Conservation (phyloP, 2,888 invertebrate genomes). For the Pelosia muscerda region DNA sequence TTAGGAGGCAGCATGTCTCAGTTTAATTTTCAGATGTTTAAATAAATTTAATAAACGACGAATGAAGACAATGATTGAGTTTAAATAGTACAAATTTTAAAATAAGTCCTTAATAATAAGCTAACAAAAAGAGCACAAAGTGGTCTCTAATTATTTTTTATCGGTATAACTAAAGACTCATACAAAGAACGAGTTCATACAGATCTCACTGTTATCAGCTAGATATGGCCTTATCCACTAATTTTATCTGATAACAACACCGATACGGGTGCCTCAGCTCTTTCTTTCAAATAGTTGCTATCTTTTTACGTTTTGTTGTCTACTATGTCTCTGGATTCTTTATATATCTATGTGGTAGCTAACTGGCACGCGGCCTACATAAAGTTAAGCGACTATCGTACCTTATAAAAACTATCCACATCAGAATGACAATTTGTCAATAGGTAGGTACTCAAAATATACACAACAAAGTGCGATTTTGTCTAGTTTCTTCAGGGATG, state of each 20-base stretch:
- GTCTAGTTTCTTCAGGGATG: neutral
- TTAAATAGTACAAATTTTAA: neutral
- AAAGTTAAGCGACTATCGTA: neutral
- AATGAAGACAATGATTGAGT: no score
- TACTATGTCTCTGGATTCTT: constrained; percentile 4
- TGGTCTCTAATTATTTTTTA: neutral
- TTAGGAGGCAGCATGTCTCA: neutral
- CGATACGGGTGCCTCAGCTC: constrained; percentile 42
- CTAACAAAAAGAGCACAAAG: neutral
- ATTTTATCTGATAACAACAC: constrained; percentile 72
- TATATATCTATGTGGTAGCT: neutral
- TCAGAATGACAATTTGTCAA: neutral
- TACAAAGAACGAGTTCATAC: constrained; percentile 61
- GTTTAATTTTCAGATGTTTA: no score
- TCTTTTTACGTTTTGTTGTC: constrained; percentile 28
- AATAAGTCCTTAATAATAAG: neutral
- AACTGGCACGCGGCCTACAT: neutral
- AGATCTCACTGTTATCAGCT: constrained; percentile 74
- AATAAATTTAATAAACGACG: no score
- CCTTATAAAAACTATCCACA: neutral
- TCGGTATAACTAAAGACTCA: constrained; percentile 50
- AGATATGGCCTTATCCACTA: constrained; percentile 76
- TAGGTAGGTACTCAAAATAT: neutral
- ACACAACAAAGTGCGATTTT: neutral
- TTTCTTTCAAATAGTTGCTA: constrained; percentile 49